Conservation (phyloP, 2,113 vertebrate genomes). For the Ornithorhynchus anatinus region DNA sequence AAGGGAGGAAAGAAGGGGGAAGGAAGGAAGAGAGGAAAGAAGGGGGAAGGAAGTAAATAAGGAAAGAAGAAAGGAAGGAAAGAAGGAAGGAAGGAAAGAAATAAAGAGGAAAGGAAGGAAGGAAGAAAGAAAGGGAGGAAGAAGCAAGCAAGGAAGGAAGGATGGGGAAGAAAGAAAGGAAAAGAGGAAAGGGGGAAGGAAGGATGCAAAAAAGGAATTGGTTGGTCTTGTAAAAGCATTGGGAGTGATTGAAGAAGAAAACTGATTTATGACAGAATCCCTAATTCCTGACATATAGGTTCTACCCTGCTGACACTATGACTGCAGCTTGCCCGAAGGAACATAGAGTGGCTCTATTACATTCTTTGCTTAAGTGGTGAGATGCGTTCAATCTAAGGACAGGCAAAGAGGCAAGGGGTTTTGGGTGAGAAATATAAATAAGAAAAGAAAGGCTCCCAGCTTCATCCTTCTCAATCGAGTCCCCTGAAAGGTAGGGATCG, state of each 20-base stretch:
- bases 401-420: neutral
- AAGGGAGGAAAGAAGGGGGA: too few species aligned
- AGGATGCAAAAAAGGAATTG: constrained; percentile 35
- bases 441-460: neutral
- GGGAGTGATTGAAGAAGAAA: constrained; percentile 57
- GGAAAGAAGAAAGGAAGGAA: constrained; percentile 7
- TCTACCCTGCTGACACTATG: neutral
- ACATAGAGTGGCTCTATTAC: constrained; percentile 4
- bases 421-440: neutral
- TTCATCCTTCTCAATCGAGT: neutral
- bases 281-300: constrained; percentile 25
- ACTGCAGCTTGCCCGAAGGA: constrained; percentile 27
- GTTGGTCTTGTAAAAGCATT: constrained; percentile 55
- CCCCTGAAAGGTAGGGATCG: neutral
- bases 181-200: neutral
- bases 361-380: constrained; percentile 52
- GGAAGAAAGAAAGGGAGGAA: too few species aligned
- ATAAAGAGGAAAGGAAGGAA: too few species aligned
- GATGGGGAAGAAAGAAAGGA: too few species aligned
- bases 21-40: too few species aligned
- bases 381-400: too few species aligned
- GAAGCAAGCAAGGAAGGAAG: too few species aligned
- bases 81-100: too few species aligned
- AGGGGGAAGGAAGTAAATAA: too few species aligned
- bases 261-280: constrained; percentile 40